These are phyloP conservation scores for Sarcophaga carnaria DNA, from an alignment of 2,888 invertebrate genomes.

Conservation along the genomic window DNA sequence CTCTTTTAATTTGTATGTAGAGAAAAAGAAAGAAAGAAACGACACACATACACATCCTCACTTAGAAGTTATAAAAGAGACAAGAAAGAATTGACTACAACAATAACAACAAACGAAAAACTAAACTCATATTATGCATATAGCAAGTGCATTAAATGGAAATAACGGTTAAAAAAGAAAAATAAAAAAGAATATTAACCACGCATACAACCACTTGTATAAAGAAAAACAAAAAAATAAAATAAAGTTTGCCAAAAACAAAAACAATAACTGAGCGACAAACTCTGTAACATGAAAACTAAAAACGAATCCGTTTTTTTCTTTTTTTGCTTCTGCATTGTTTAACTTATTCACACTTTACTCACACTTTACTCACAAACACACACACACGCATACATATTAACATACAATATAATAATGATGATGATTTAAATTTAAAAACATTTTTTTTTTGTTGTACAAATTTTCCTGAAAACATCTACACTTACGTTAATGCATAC, in stretches of 20 bases:
- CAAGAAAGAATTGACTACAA: too few relatives aligned
- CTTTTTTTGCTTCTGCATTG: too few relatives aligned
- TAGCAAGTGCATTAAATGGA: too few relatives aligned
- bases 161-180: too few relatives aligned
- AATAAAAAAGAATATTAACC: neutral
- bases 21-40: too few relatives aligned
- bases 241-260: slow-evolving; percentile 24
- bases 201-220: neutral
- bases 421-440: slow-evolving; percentile 37
- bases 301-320: neutral
- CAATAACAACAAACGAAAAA: too few relatives aligned
- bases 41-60: too few relatives aligned
- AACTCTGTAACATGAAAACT: neutral
- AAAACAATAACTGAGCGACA: neutral
- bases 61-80: too few relatives aligned
- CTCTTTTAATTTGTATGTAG: too few relatives aligned
- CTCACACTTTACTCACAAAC: neutral
- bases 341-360: too few relatives aligned
- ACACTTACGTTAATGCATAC: slow-evolving; percentile 5
- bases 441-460: too few relatives aligned
- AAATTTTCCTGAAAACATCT: slow-evolving; percentile 11
- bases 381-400: slow-evolving; percentile 15
- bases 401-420: slow-evolving; percentile 17
- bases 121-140: too few relatives aligned
- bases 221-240: neutral